Conservation (phyloP, 1,140 invertebrate species). For the Lutraria rhynchaena region DNA sequence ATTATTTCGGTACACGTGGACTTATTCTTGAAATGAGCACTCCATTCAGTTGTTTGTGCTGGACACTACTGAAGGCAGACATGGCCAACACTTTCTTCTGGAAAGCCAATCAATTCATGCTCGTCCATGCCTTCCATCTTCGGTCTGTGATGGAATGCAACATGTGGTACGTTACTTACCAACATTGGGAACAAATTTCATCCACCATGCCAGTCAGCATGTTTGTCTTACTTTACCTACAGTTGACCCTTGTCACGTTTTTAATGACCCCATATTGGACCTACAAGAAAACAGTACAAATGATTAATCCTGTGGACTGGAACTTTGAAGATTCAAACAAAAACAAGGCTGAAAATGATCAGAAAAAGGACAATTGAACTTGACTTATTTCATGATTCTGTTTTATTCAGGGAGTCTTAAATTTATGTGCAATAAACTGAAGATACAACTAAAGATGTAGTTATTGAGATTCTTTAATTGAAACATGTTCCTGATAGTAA, state of each 20-base stretch:
- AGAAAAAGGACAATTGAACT: no score
- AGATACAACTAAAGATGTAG: no score
- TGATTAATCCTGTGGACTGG: conserved; percentile 78
- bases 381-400: no score
- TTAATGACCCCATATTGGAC: conserved; percentile 81
- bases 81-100: conserved; percentile 70
- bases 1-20: conserved; percentile 73
- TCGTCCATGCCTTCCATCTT: conserved; percentile 79
- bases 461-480: no score
- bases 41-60: conserved; percentile 77
- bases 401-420: no score
- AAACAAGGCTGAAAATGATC: conserved; percentile 59
- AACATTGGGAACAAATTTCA: conserved; percentile 72
- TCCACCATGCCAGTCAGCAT: conserved; percentile 68
- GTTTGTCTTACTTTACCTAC: conserved; percentile 71
- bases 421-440: no score
- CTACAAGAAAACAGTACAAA: conserved; percentile 79
- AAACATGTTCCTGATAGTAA: no score
- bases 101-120: conserved; percentile 78
- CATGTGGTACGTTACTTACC: conserved; percentile 75
- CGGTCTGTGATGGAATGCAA: conserved; percentile 75
- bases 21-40: conserved; percentile 80
- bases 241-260: conserved; percentile 72
- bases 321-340: conserved; percentile 74
- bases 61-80: conserved; percentile 77